phyloP scores from a whole-genome alignment of 2,888 invertebrate species.

The Halocaridina rubra region DNA sequence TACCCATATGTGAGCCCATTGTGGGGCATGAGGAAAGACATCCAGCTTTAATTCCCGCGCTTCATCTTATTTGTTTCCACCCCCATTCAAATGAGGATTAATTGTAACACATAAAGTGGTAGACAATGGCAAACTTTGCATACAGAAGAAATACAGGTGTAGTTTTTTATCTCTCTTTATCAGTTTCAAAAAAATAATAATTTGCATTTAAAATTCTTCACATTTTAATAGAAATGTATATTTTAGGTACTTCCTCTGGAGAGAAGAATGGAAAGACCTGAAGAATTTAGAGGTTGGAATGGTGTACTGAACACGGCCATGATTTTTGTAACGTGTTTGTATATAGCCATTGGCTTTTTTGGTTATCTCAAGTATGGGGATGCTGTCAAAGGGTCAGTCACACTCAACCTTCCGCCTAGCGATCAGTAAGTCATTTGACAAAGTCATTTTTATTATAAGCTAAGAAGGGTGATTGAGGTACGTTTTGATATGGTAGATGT shows the following conservation, averaged over 20 bases:
- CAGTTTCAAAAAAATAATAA: neutral
- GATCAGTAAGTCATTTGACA: constrained; percentile 56
- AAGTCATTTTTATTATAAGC: too few species aligned
- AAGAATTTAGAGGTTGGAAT: constrained; percentile 86
- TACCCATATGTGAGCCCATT: too few species aligned
- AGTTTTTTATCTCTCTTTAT: too few species aligned
- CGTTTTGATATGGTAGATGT: too few species aligned
- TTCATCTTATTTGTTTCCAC: too few species aligned
- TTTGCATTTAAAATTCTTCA: neutral
- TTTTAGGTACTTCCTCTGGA: constrained; percentile 87
- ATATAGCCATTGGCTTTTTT: constrained; percentile 89
- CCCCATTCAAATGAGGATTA: too few species aligned
- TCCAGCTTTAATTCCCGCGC: too few species aligned
- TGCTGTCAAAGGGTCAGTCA: constrained; percentile 83
- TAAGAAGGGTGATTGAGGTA: too few species aligned
- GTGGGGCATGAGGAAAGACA: too few species aligned
- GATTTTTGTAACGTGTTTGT: constrained; percentile 85
- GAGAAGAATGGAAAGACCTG: constrained; percentile 90
- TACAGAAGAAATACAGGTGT: too few species aligned
- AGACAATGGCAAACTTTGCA: too few species aligned
- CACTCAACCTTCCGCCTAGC: constrained; percentile 79
- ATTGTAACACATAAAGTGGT: too few species aligned
- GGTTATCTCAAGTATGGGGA: constrained; percentile 92
- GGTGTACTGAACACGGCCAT: constrained; percentile 91
- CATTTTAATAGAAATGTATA: neutral